Evolutionary conservation across 2,888 invertebrate genomes (phyloP), one percentile per base, ranked within the genome.

Genomic region (Agrilus mali): DNA sequence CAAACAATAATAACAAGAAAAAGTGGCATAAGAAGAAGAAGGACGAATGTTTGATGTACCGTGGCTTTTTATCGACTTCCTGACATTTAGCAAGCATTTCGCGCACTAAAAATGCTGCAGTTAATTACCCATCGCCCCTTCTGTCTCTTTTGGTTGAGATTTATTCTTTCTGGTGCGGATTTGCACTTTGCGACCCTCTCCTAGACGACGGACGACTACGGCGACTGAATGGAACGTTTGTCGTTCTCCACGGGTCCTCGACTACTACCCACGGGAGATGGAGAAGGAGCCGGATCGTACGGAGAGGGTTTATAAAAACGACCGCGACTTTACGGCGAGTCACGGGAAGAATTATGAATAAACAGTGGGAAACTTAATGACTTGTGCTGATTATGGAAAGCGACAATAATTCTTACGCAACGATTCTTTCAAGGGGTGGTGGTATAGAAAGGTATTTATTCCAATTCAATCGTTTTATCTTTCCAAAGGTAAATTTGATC

Each of bases 1-100:
- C 27, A 10, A 27, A 27, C 10, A 10, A 7, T 27, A 27, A 27
- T 27, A 27, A 27, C 10, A 1, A 27, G 10, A 27, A 27, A 5
- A 27, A 27, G 27, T 27, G 10, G 27, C 10, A 27, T 27, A 27
- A 27, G 27, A 27, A 8, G 27, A 27, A 8, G 27, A 27, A 27
- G 46, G 45, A 44, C 47, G 51, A 53, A 51, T 57, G 62, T 56
- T 67, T 64, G 65, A 65, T 64, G 66, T 69, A 60, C 66, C 68
- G 61, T 69, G 68, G 61, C 64, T 70, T 71, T 72, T 72, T 71
- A 72, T 71, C 64, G 67, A 66, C 60, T 60, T 58, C 55, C 62
- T 72, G 72, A 71, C 71, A 71, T 72, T 72, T 72, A 61, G 60
- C 60, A 60, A 64, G 61, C 59, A 58, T 53, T 53, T 48, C 48